phyloP scores from a whole-genome alignment of 1,140 invertebrate species.

The Hetaerina americana region DNA sequence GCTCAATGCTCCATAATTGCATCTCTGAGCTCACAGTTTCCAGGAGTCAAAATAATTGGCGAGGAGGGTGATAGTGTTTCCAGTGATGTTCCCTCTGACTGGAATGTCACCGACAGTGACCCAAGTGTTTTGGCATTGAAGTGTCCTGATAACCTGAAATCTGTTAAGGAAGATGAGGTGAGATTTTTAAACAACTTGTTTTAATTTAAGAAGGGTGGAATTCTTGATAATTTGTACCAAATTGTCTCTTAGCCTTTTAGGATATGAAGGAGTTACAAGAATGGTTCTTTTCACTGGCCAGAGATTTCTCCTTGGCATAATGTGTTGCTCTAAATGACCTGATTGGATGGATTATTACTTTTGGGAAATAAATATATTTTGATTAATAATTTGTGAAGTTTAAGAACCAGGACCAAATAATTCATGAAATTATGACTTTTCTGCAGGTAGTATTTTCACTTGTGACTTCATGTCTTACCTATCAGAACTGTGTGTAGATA shows the following conservation, averaged over 20 bases:
- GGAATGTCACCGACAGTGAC: conserved; percentile 55
- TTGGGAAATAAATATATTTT: no score
- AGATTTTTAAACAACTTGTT: conserved; percentile 14
- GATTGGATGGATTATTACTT: no score
- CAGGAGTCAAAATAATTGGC: conserved; percentile 77
- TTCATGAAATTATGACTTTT: no score
- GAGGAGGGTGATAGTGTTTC: conserved; percentile 51
- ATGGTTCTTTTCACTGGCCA: no score
- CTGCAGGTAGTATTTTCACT: no score
- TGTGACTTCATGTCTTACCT: no score
- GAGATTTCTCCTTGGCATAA: no score
- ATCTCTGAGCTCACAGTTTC: conserved; percentile 71
- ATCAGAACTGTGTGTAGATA: no score
- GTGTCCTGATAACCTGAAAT: conserved; percentile 52
- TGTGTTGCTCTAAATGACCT: no score
- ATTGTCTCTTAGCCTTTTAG: conserved; percentile 5
- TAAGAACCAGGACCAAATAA: no score
- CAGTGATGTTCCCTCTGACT: conserved; percentile 47
- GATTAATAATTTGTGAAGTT: no score
- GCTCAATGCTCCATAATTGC: conserved; percentile 86
- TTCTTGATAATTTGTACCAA: conserved; percentile 4
- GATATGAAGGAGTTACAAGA: no score
- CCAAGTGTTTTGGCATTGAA: conserved; percentile 50
- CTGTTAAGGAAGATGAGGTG: conserved; percentile 44
- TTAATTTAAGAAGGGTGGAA: conserved; percentile 3